A percentile compares a stretch with the other conserved stretches of the same genome.
Evolutionary conservation across 2,113 vertebrate genomes (phyloP).

Genomic region (Sitta europaea): DNA sequence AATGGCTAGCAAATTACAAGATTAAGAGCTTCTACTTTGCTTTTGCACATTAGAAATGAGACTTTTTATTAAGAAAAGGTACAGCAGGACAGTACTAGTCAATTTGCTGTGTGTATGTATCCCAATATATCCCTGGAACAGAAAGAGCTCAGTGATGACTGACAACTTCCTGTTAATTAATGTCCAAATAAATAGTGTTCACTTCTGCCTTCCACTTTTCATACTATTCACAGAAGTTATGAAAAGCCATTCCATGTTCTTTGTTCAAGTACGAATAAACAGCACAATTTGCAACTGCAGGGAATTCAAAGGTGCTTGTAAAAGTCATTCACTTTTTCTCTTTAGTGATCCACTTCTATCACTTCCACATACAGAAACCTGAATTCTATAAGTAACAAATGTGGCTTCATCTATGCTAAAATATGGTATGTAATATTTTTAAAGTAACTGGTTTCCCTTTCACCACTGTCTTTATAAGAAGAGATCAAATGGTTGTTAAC

Average conservation of each 20-base stretch:
- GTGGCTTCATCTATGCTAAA: background rate
- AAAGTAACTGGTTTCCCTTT: background rate
- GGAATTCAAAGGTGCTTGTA: background rate
- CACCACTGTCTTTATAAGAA: background rate
- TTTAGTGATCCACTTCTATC: background rate
- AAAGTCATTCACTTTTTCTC: background rate
- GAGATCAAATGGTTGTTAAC: background rate
- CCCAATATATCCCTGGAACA: background rate
- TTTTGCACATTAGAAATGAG: background rate
- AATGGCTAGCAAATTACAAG: background rate
- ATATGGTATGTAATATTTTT: background rate
- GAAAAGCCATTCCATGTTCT: background rate
- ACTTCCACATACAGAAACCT: background rate
- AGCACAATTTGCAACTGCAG: background rate
- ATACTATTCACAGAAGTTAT: background rate
- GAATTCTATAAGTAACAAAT: background rate
- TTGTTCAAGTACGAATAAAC: background rate
- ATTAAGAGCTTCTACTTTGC: background rate
- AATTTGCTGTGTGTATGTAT: background rate
- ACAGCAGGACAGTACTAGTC: background rate
- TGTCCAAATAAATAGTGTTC: background rate
- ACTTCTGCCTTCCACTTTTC: background rate
- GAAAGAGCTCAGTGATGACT: background rate
- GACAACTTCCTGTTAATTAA: background rate
- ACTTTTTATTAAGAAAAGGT: background rate